Percentiles rank a stretch among this genome's conserved stretches.
Evolutionary conservation across 2,888 invertebrate species (phyloP).

Genomic region (Acrobasis consociella): DNA sequence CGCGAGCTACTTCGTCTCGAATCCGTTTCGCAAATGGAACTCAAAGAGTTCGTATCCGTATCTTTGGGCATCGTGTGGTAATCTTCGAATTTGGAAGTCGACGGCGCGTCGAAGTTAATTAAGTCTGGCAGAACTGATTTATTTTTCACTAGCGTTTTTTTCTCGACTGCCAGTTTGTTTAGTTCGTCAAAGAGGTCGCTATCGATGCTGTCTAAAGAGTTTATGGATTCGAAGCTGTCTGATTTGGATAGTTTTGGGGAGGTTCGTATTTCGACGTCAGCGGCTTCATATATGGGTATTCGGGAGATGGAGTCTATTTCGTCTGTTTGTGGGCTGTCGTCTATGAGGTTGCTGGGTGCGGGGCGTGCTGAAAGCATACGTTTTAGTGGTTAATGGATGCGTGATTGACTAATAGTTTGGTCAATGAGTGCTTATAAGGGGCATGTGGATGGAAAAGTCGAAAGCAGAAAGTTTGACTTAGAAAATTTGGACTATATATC

Average conservation of each 20-base stretch:
- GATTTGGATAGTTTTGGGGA: slow-evolving; percentile 48
- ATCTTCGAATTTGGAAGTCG: slow-evolving; percentile 66
- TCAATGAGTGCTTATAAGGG: too few species aligned
- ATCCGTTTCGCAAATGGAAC: slow-evolving; percentile 44
- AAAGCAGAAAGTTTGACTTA: too few species aligned
- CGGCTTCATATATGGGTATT: slow-evolving; percentile 71
- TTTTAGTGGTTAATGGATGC: not conserved
- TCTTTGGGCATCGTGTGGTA: slow-evolving; percentile 59
- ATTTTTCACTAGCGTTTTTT: slow-evolving; percentile 54
- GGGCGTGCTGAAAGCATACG: slow-evolving; percentile 37
- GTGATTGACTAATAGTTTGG: too few species aligned
- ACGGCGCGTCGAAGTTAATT: slow-evolving; percentile 69
- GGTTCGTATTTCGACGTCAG: slow-evolving; percentile 61
- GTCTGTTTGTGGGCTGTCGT: slow-evolving; percentile 39
- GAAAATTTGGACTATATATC: too few species aligned
- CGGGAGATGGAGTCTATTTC: slow-evolving; percentile 64
- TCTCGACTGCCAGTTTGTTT: slow-evolving; percentile 58
- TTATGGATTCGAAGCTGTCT: slow-evolving; percentile 65
- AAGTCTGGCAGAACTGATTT: slow-evolving; percentile 64
- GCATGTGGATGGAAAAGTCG: too few species aligned
- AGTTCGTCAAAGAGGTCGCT: slow-evolving; percentile 70
- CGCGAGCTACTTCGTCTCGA: slow-evolving; percentile 46
- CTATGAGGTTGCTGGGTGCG: slow-evolving; percentile 26
- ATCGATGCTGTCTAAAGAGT: slow-evolving; percentile 66
- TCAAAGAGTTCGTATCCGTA: slow-evolving; percentile 44